phyloP scores from a whole-genome alignment of 2,888 invertebrate species.

The Drosophila heteroneura region DNA sequence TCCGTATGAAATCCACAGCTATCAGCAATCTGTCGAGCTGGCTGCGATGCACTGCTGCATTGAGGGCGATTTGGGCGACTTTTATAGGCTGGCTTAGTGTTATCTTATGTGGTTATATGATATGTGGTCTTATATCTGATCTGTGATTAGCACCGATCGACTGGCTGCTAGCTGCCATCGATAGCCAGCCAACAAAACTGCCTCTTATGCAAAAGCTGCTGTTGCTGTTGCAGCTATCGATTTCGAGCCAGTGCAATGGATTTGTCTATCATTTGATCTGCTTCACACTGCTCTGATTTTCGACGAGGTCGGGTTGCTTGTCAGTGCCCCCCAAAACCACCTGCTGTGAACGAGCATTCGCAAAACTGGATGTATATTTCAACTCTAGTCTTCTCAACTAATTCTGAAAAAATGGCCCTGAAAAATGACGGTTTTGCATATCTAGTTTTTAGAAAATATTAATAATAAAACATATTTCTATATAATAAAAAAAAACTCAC shows the following conservation, averaged over 20 bases:
- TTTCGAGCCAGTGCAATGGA: constrained; percentile 53
- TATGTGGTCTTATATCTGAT: constrained; percentile 58
- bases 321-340: not conserved
- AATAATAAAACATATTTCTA: not conserved
- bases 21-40: constrained; percentile 26
- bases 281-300: constrained; percentile 67
- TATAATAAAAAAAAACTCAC: not conserved
- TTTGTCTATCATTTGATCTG: constrained; percentile 61
- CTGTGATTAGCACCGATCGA: constrained; percentile 47
- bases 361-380: not conserved
- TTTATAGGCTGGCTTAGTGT: constrained; percentile 44
- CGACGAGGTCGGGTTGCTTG: constrained; percentile 29
- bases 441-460: not conserved
- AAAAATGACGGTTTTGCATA: too few species aligned
- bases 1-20: constrained; percentile 45
- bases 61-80: constrained; percentile 15
- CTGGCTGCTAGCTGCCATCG: constrained; percentile 54
- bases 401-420: not conserved
- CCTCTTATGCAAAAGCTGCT: constrained; percentile 63
- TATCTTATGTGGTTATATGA: constrained; percentile 43
- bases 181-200: constrained; percentile 41
- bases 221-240: constrained; percentile 28
- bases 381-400: not conserved
- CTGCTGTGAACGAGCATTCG: not conserved
- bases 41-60: constrained; percentile 40